phyloP scores from a whole-genome alignment of 2,888 invertebrate species.

The Danaus chrysippus region DNA sequence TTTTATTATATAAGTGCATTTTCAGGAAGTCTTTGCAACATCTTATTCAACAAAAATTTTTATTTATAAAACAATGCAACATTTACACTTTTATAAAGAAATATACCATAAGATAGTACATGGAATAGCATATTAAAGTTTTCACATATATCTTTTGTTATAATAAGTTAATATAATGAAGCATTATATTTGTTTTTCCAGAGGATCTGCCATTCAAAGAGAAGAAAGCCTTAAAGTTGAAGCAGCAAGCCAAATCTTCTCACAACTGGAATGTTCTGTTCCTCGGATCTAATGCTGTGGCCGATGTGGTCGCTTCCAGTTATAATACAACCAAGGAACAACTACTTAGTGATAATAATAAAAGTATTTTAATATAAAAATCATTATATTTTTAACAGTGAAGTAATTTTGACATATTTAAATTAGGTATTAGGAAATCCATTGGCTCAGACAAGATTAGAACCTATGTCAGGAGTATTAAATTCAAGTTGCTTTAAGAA shows the following conservation, averaged over 20 bases:
- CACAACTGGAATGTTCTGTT: slow-evolving; percentile 99
- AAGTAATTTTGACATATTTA: too few relatives aligned
- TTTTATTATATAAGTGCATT: too few relatives aligned
- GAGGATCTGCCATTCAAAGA: slow-evolving; percentile 88
- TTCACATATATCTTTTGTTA: too few relatives aligned
- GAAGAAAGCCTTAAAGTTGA: slow-evolving; percentile 88
- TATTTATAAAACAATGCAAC: too few relatives aligned
- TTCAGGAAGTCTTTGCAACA: too few relatives aligned
- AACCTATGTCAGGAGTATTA: too few relatives aligned
- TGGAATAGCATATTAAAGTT: too few relatives aligned
- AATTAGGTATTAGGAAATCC: neutral
- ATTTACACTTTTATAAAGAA: too few relatives aligned
- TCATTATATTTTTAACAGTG: neutral
- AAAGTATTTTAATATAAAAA: slow-evolving; percentile 46
- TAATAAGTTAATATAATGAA: neutral
- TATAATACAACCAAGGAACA: slow-evolving; percentile 92
- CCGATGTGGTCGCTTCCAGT: slow-evolving; percentile 91
- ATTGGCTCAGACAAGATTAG: neutral
- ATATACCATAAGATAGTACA: too few relatives aligned
- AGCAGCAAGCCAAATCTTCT: slow-evolving; percentile 85
- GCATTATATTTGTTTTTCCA: slow-evolving; percentile 43
- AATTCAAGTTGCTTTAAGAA: too few relatives aligned
- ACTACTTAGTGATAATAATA: slow-evolving; percentile 73
- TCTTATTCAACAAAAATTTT: too few relatives aligned
- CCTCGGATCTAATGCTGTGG: slow-evolving; percentile 94